A percentile compares a stretch with the other conserved stretches of the same genome.
phyloP scores from a whole-genome alignment of 1,140 invertebrate genomes.

The Brachionus manjavacas region DNA sequence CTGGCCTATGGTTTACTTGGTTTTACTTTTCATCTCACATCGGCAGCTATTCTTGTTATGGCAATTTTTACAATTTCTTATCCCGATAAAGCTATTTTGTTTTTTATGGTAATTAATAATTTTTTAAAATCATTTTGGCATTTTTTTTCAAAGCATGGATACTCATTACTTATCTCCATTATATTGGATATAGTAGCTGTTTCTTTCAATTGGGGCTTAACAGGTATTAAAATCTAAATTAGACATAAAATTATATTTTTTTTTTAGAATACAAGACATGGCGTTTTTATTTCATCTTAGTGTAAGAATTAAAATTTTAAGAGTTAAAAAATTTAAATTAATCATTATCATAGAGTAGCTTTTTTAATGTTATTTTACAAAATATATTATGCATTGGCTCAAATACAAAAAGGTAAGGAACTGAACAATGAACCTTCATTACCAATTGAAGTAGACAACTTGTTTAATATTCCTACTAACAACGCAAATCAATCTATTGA shows the following conservation, averaged over 20 bases:
- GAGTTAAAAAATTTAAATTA: neutral
- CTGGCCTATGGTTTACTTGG: neutral
- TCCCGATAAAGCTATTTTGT: neutral
- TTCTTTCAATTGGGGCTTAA: neutral
- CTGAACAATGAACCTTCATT: neutral
- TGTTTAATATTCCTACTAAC: neutral
- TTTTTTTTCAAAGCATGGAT: neutral
- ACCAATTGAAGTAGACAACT: neutral
- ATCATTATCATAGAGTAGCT: neutral
- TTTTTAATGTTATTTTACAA: neutral
- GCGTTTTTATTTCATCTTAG: neutral
- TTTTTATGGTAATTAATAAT: neutral
- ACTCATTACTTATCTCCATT: neutral
- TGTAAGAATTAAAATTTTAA: neutral
- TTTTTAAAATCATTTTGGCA: neutral
- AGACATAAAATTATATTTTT: neutral
- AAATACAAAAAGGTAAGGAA: slow-evolving; percentile 3
- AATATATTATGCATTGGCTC: neutral
- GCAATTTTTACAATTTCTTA: neutral
- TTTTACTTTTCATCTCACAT: neutral
- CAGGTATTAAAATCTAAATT: neutral
- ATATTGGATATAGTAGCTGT: neutral
- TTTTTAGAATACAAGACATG: neutral
- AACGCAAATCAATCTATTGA: neutral
- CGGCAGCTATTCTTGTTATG: neutral